Conservation (phyloP, 2,797 vertebrate species). For the Poeciliopsis turneri region DNA sequence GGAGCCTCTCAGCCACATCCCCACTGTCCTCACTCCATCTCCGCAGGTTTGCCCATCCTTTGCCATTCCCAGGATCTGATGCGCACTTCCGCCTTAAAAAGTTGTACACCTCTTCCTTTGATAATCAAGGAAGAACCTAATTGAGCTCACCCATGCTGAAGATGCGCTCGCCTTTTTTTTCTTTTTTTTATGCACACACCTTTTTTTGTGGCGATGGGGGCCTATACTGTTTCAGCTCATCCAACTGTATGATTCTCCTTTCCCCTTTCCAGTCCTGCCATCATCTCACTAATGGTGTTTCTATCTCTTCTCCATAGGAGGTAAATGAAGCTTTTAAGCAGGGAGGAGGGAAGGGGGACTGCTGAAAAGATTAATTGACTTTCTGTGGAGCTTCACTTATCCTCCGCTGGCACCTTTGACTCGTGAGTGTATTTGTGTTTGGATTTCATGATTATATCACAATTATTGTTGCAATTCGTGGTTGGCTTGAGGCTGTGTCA, state of each 20-base stretch:
- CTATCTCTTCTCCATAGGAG: constrained; percentile 96
- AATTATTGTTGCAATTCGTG: constrained; percentile 63
- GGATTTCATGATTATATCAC: constrained; percentile 68
- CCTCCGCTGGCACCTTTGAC: constrained; percentile 75
- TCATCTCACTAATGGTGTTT: constrained; percentile 95
- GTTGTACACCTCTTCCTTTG: constrained; percentile 85
- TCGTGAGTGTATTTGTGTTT: constrained; percentile 74
- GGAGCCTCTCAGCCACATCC: constrained; percentile 25
- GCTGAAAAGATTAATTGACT: constrained; percentile 80
- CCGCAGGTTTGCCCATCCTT: constrained; percentile 47
- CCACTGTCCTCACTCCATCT: constrained; percentile 32
- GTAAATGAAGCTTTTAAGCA: constrained; percentile 94
- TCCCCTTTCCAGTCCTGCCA: constrained; percentile 92
- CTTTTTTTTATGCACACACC: constrained; percentile 30
- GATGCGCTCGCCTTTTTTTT: constrained; percentile 67
- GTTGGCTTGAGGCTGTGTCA: constrained; percentile 51
- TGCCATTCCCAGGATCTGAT: constrained; percentile 80
- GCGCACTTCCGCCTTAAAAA: constrained; percentile 92
- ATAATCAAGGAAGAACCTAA: constrained; percentile 82
- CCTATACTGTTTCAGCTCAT: constrained; percentile 92
- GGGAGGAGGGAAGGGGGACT: constrained; percentile 71
- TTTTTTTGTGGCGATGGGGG: constrained; percentile 67
- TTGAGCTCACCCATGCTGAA: constrained; percentile 74
- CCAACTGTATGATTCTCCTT: constrained; percentile 94
- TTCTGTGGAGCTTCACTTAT: constrained; percentile 75